phyloP scores from a whole-genome alignment of 2,113 vertebrate species.

The Numida meleagris region DNA sequence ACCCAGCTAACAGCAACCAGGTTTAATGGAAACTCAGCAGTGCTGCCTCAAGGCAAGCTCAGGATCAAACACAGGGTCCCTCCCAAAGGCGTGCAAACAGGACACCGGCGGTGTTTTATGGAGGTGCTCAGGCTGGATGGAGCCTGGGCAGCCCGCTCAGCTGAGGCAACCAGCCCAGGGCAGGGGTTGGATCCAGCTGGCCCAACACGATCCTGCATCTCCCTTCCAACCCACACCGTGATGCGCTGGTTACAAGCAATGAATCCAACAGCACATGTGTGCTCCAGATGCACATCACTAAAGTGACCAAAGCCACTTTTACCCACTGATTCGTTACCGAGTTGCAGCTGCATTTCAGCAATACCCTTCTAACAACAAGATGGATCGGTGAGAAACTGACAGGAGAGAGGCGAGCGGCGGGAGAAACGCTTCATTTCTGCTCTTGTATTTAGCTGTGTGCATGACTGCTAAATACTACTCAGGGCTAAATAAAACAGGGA shows the following conservation, averaged over 20 bases:
- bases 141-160: too few relatives aligned
- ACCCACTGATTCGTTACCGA: not conserved
- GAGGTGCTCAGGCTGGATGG: too few relatives aligned
- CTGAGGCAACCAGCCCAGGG: too few relatives aligned
- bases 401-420: not conserved
- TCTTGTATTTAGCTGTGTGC: fast-evolving
- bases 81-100: not conserved
- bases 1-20: not conserved
- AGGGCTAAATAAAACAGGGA: not conserved
- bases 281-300: not conserved
- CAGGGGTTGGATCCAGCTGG: too few relatives aligned
- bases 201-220: too few relatives aligned
- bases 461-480: not conserved
- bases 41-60: not conserved
- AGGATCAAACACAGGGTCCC: not conserved
- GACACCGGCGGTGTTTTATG: not conserved
- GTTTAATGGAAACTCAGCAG: not conserved
- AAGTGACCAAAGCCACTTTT: not conserved
- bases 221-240: too few relatives aligned
- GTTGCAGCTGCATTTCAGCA: not conserved
- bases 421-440: fast-evolving
- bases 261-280: fast-evolving
- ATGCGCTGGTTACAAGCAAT: fast-evolving
- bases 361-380: not conserved
- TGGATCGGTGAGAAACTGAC: not conserved